These are phyloP conservation scores for Myiozetetes cayanensis DNA, from an alignment of 2,113 vertebrate species.

Conservation along the genomic window DNA sequence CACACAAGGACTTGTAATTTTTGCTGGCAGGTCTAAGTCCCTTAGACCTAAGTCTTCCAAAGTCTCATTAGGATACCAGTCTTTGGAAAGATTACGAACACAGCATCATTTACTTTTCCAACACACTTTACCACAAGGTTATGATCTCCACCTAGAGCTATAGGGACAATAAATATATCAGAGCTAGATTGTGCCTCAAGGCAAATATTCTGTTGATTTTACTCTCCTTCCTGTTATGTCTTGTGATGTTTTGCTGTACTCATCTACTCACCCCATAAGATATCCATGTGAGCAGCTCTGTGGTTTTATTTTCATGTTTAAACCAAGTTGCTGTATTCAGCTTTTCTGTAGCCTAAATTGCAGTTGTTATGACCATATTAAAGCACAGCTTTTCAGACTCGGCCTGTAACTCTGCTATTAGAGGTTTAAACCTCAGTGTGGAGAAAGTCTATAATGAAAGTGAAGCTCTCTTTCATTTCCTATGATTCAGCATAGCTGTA, in stretches of 20 bases:
- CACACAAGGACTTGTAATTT: not conserved
- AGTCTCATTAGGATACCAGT: not conserved
- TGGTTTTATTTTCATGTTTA: constrained; percentile 41
- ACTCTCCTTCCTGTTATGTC: not conserved
- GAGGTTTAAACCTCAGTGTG: constrained; percentile 17
- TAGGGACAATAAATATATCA: not conserved
- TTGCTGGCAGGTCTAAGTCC: not conserved
- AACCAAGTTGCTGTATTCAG: constrained; percentile 27
- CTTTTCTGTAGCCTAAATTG: constrained; percentile 39
- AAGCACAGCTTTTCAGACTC: constrained; percentile 18
- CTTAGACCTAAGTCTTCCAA: not conserved
- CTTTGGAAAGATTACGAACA: not conserved
- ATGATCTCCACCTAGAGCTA: not conserved
- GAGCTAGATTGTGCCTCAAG: not conserved
- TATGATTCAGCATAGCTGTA: not conserved
- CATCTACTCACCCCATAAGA: not conserved
- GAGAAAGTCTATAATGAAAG: constrained; percentile 21
- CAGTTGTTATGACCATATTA: not conserved
- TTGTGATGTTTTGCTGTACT: not conserved
- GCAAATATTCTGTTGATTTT: not conserved
- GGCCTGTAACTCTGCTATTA: constrained; percentile 37
- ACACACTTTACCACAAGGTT: not conserved
- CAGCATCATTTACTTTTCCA: not conserved
- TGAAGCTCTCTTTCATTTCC: constrained; percentile 7
- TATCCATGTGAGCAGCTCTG: constrained; percentile 24